Evolutionary conservation across 2,113 vertebrate species (phyloP).

Genomic region (Chaetodon trifascialis): DNA sequence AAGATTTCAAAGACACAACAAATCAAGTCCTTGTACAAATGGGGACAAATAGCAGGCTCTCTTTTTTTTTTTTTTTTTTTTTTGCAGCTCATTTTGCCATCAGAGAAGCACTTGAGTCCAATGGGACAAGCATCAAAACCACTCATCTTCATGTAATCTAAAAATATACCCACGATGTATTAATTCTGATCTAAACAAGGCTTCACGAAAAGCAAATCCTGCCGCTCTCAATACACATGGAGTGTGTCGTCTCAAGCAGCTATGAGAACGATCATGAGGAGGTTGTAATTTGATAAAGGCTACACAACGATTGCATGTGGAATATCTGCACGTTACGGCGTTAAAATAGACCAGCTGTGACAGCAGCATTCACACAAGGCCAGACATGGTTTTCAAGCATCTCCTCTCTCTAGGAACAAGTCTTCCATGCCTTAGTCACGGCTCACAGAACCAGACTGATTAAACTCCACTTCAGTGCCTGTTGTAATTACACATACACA

Average conservation of each 20-base stretch:
- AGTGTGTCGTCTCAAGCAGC: not conserved
- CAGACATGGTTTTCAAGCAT: not conserved
- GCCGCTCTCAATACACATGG: not conserved
- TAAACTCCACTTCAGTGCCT: constrained; percentile 63
- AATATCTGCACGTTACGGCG: not conserved
- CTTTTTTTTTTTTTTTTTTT: not conserved
- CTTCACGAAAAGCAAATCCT: not conserved
- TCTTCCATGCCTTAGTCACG: constrained; percentile 45
- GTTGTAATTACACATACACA: constrained; percentile 68
- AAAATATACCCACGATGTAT: not conserved
- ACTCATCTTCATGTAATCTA: not conserved
- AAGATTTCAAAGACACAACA: constrained; percentile 23
- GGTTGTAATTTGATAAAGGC: not conserved
- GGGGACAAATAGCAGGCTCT: not conserved
- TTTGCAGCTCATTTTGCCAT: not conserved
- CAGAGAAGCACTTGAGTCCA: not conserved
- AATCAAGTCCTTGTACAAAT: constrained; percentile 41
- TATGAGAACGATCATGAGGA: not conserved
- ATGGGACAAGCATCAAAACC: not conserved
- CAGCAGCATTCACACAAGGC: constrained; percentile 3
- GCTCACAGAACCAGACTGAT: constrained; percentile 57
- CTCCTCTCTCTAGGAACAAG: constrained; percentile 25
- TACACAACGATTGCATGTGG: not conserved
- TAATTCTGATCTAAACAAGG: not conserved
- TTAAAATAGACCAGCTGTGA: constrained; percentile 2